These are phyloP conservation scores for Heterohyrax brucei DNA, from an alignment of 2,797 vertebrate species.

Conservation along the genomic window DNA sequence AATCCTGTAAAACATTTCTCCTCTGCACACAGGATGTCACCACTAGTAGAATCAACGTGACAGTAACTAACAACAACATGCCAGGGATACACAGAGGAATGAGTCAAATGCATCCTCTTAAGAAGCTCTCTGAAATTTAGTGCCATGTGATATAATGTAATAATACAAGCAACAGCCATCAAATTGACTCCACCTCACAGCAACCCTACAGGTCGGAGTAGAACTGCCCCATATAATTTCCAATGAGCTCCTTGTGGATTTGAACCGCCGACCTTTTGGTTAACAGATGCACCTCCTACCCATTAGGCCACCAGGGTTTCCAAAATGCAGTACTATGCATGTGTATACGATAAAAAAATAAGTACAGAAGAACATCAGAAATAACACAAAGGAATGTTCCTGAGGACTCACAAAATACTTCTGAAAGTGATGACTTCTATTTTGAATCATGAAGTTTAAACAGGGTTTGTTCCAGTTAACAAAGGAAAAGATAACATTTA, in stretches of 20 bases:
- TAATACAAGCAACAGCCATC: too few species aligned
- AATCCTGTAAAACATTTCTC: neutral
- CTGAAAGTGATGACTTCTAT: conserved; percentile 23
- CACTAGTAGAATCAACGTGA: neutral
- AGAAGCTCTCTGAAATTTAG: neutral
- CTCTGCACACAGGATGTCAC: neutral
- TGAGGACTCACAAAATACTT: neutral
- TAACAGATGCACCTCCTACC: too few species aligned
- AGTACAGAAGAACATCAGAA: neutral
- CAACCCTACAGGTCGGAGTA: too few species aligned
- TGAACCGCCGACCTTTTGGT: too few species aligned
- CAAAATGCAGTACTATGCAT: neutral
- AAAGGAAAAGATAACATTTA: conserved; percentile 62
- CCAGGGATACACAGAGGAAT: neutral
- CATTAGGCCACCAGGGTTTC: too few species aligned
- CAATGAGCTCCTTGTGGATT: too few species aligned
- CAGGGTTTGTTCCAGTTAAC: conserved; percentile 11
- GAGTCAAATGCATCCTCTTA: neutral
- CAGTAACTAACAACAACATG: neutral
- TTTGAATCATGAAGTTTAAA: conserved; percentile 33
- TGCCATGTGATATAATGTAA: neutral
- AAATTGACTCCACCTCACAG: too few species aligned
- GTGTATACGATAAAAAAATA: neutral
- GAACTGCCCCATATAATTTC: too few species aligned
- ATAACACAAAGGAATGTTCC: neutral